phyloP scores from a whole-genome alignment of 2,113 vertebrate genomes.

The Furnarius figulus region DNA sequence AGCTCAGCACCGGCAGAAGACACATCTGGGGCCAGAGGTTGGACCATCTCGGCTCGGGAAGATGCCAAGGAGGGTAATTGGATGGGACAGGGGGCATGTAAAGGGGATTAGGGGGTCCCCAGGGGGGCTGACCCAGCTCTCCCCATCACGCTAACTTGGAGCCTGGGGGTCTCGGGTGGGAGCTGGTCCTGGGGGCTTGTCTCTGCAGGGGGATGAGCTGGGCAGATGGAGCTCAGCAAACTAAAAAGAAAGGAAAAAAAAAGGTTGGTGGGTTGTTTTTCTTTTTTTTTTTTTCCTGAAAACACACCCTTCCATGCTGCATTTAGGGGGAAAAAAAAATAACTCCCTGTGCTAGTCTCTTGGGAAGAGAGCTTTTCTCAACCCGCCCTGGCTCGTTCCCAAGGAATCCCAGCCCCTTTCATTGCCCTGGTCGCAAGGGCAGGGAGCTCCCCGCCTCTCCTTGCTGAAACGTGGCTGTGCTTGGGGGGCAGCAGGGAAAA shows the following conservation, averaged over 20 bases:
- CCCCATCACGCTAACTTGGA: not conserved
- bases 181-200: not conserved
- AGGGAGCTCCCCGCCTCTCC: not conserved
- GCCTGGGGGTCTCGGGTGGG: not conserved
- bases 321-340: not conserved
- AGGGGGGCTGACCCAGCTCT: not conserved
- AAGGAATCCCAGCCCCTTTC: not conserved
- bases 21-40: not conserved
- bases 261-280: not conserved
- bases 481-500: not conserved
- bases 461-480: fast-evolving
- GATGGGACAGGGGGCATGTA: constrained; percentile 17
- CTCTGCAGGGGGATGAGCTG: not conserved
- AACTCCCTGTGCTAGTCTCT: not conserved
- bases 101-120: not conserved
- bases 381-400: not conserved
- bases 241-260: not conserved
- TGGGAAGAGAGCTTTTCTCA: constrained; percentile 15
- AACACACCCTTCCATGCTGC: not conserved
- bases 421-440: not conserved
- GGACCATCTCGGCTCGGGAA: fast-evolving
- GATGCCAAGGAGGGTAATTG: not conserved
- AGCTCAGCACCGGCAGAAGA: not conserved
- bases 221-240: not conserved
- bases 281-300: not conserved